Evolutionary conservation across 2,113 vertebrate species (phyloP).

Genomic region (Notiomystis cincta): DNA sequence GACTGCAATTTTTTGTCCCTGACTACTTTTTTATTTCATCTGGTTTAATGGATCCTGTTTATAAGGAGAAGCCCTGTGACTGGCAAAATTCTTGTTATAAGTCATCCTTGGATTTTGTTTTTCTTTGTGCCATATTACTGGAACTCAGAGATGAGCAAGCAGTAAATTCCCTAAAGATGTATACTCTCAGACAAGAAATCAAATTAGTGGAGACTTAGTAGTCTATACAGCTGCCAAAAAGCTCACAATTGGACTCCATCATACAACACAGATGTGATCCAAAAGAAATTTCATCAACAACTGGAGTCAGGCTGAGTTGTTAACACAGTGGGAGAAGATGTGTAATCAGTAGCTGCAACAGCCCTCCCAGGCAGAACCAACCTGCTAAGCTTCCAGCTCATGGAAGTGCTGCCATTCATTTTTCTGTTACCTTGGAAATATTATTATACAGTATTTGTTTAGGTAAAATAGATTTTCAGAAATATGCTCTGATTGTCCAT

Average conservation of each 20-base stretch:
- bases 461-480: neutral
- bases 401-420: neutral
- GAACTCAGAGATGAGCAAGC: neutral
- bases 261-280: neutral
- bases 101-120: neutral
- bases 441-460: neutral
- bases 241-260: neutral
- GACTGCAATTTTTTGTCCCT: neutral
- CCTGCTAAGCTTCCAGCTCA: neutral
- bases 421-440: neutral
- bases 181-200: neutral
- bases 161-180: neutral
- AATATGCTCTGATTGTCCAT: neutral
- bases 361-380: neutral
- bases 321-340: neutral
- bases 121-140: neutral
- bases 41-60: neutral
- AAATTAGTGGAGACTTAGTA: conserved; percentile 10
- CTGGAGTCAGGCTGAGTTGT: neutral
- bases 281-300: neutral
- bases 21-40: neutral
- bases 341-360: neutral
- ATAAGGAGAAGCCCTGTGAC: neutral
- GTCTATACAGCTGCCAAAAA: neutral
- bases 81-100: neutral